Base-by-base conservation (phyloP, 2,888 invertebrate species). In the Plagodis pulveraria region DNA sequence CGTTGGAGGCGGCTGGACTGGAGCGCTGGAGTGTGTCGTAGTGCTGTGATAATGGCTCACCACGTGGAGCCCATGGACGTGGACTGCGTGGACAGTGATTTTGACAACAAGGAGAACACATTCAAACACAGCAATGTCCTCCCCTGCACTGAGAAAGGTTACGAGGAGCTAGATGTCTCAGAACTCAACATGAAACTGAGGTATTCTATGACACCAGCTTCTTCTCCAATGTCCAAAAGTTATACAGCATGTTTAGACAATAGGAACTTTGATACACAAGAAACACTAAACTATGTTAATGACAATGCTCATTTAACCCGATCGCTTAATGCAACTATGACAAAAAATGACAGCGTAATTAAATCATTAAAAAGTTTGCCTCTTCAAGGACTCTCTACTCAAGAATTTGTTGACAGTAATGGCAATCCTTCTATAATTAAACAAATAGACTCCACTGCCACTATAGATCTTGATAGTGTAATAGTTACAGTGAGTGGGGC, bases 181-280 rank as follows among this genome's bases (percentile, higher is more conserved):
- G 91, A 91, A 62, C 73, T 89, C 8, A 91, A 88, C 70, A 90
- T 91, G 89, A 91, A 87, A 74, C 72, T 91, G 46, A 85, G 90
- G 75, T 91, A 87, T 66, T 91, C 91, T 6, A 72, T 84, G 11
- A 91, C 90, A n/a, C 91, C 91, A 7, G 79, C 77, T 0, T 72
- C 85, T 0, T 91, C 91, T 7, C 89, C 91, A 5, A 89, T 91
- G 91, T 88, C 91, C 5, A 89, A 84, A 69, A 91, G 91, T 66
- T 87, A 73, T 65, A 85, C 86, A 6, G 81, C 81, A 57, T 80
- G 72, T 59, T 64, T 74, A 35, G 87, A 88, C 49, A 83, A 80
- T 61, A 81, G 70, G 56, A 75, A 56, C 52, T 60, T 69, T 42
- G 85, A 83, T 22, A 64, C 69, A 57, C 83, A 83, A 49, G 80